These are phyloP conservation scores for Apamea sordens DNA, from an alignment of 2,888 invertebrate species.

Conservation along the genomic window DNA sequence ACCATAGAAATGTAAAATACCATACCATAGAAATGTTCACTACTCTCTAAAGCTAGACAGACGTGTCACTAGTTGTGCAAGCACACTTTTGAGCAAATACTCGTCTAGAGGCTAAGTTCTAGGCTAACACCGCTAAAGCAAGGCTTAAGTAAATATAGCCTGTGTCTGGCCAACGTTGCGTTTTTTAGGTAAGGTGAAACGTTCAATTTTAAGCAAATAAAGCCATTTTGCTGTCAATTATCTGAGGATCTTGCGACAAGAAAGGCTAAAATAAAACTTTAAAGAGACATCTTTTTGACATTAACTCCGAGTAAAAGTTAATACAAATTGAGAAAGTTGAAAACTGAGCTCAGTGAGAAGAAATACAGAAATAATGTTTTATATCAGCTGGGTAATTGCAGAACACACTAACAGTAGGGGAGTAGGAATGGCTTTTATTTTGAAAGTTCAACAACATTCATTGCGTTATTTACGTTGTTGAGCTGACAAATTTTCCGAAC, in stretches of 20 bases:
- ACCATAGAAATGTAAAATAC: too few relatives aligned
- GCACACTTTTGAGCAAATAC: slow-evolving; percentile 22
- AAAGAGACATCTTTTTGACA: not conserved
- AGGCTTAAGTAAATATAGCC: not conserved
- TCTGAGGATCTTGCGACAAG: too few relatives aligned
- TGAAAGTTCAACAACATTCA: too few relatives aligned
- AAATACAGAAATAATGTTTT: not conserved
- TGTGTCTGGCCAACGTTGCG: not conserved
- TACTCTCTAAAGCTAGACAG: slow-evolving; percentile 1
- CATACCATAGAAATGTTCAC: too few relatives aligned
- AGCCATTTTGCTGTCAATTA: not conserved
- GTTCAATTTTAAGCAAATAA: not conserved
- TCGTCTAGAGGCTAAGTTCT: slow-evolving; percentile 20
- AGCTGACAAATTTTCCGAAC: too few relatives aligned
- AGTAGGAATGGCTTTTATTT: too few relatives aligned
- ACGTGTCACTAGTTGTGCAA: slow-evolving; percentile 18
- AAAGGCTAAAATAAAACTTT: not conserved
- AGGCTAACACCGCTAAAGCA: not conserved
- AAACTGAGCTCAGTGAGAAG: not conserved
- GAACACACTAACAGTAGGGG: too few relatives aligned
- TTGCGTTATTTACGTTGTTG: too few relatives aligned
- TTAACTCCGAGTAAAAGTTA: not conserved
- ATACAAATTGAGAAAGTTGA: not conserved
- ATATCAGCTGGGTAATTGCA: too few relatives aligned
- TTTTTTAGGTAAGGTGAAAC: slow-evolving; percentile 9